Evolutionary conservation across 2,888 invertebrate genomes (phyloP).

Genomic region (Lasioglossum vierecki): DNA sequence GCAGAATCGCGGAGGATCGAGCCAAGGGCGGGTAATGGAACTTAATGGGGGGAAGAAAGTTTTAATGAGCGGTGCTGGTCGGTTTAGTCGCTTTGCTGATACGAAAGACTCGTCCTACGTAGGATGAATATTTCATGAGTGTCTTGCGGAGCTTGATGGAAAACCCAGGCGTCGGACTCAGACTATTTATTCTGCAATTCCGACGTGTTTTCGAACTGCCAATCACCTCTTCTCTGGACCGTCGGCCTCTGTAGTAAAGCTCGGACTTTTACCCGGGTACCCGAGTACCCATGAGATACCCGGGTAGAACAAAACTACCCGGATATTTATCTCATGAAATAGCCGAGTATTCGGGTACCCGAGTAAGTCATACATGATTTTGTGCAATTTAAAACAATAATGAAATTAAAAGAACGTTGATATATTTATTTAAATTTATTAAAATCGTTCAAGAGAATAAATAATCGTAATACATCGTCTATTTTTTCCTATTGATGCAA

Average conservation of each 20-base stretch:
- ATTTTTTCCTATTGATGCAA: too few relatives aligned
- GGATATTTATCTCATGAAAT: too few relatives aligned
- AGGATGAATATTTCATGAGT: background rate
- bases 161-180: background rate
- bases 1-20: background rate
- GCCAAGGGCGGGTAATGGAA: background rate
- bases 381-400: too few relatives aligned
- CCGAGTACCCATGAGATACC: too few relatives aligned
- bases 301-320: too few relatives aligned
- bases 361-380: too few relatives aligned
- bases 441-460: too few relatives aligned
- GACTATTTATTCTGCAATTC: constrained; percentile 1
- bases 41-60: constrained; percentile 3
- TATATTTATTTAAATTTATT: too few relatives aligned
- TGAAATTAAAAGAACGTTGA: too few relatives aligned
- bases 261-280: too few relatives aligned
- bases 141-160: constrained; percentile 2
- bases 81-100: background rate
- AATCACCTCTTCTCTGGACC: background rate
- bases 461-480: too few relatives aligned
- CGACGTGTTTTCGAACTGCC: background rate
- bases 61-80: background rate
- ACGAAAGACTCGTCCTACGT: background rate
- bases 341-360: too few relatives aligned
- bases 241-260: background rate